A percentile compares a stretch with the other conserved stretches of the same genome.
Evolutionary conservation across 2,888 invertebrate genomes (phyloP).

Genomic region (Acanthosepion pharaonis): DNA sequence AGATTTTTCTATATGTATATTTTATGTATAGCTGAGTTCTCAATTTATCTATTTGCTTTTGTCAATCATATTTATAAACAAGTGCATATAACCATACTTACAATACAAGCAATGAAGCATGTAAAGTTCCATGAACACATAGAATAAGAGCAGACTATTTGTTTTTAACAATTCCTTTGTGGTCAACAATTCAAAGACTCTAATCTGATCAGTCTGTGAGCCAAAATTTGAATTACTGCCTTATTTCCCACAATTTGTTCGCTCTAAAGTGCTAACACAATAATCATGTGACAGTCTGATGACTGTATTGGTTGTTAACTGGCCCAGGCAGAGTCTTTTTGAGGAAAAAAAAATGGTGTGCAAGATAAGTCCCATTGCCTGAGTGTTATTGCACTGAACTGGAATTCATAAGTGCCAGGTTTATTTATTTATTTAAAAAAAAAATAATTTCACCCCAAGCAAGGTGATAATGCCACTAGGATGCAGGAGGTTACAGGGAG

Average conservation of each 20-base stretch:
- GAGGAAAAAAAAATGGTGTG: neutral
- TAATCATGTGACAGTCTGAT: slow-evolving; percentile 33
- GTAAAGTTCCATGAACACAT: neutral
- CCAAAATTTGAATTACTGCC: neutral
- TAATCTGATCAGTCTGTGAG: neutral
- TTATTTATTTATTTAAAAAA: too few relatives aligned
- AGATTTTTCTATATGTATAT: neutral
- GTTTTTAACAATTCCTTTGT: slow-evolving; percentile 20
- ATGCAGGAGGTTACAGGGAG: too few relatives aligned
- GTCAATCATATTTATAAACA: neutral
- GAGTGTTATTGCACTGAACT: neutral
- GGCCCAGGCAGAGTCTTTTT: neutral
- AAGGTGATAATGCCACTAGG: too few relatives aligned
- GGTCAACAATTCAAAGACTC: neutral
- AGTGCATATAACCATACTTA: neutral
- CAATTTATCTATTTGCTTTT: neutral
- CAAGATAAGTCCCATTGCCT: neutral
- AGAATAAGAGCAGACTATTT: neutral
- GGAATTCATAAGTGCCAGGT: too few relatives aligned
- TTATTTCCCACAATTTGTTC: neutral
- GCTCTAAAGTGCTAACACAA: neutral
- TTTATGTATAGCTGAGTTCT: neutral
- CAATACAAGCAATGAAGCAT: neutral
- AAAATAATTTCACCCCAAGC: too few relatives aligned
- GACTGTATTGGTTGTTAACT: neutral